phyloP scores from a whole-genome alignment of 2,888 invertebrate genomes.

The Leptarthrus brevirostris region DNA sequence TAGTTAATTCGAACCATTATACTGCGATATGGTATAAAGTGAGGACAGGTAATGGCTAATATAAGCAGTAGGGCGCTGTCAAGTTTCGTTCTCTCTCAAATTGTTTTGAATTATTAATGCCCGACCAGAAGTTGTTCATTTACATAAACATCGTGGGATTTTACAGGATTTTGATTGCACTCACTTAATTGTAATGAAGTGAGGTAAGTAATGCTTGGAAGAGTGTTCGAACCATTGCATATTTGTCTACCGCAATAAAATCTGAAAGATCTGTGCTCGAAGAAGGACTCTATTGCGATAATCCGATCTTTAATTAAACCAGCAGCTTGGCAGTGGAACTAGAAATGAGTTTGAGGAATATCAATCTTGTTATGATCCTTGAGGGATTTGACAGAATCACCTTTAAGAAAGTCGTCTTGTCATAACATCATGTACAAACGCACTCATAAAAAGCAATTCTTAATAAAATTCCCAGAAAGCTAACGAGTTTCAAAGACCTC shows the following conservation, averaged over 20 bases:
- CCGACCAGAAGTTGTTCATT: background rate
- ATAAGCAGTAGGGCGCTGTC: background rate
- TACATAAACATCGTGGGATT: background rate
- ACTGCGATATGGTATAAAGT: background rate
- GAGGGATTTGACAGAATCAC: background rate
- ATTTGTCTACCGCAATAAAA: no score
- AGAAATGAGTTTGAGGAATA: no score
- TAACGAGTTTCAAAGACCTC: constrained; percentile 12
- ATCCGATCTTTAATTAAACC: no score
- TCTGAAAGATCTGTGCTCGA: no score
- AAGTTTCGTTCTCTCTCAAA: background rate
- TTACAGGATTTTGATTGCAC: background rate
- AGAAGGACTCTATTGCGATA: no score
- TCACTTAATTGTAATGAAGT: no score
- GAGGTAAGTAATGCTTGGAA: no score
- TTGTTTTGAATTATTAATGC: background rate
- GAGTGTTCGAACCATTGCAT: no score
- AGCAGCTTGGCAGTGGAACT: no score
- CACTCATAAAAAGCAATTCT: background rate
- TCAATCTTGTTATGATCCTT: background rate
- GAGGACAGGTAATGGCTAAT: background rate
- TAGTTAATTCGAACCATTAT: background rate
- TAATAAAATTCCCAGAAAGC: constrained; percentile 3
- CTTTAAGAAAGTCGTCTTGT: background rate
- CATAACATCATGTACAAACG: background rate